Evolutionary conservation across 2,113 vertebrate genomes (phyloP).

Genomic region (Calcarius ornatus): DNA sequence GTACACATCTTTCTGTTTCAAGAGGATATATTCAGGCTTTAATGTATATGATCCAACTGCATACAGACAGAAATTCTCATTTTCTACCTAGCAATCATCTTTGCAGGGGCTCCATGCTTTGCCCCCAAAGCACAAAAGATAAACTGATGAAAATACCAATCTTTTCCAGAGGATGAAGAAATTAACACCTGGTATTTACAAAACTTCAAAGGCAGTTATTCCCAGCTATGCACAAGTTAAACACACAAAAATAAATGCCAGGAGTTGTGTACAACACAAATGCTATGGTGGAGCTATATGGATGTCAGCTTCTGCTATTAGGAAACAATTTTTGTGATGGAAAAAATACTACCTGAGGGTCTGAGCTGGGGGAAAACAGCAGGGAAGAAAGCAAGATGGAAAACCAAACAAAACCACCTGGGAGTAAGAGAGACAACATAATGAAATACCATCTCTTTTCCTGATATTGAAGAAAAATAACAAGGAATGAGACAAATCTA

Average conservation of each 20-base stretch:
- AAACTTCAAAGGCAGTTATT: not conserved
- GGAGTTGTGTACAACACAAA: not conserved
- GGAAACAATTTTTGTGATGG: not conserved
- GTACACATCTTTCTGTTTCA: not conserved
- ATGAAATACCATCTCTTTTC: not conserved
- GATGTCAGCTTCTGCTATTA: not conserved
- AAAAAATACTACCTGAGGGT: not conserved
- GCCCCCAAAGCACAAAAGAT: not conserved
- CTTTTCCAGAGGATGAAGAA: not conserved
- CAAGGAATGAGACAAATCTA: not conserved
- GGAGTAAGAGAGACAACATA: not conserved
- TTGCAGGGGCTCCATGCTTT: not conserved
- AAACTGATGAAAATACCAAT: not conserved
- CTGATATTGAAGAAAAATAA: not conserved
- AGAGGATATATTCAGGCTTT: not conserved
- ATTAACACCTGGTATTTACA: not conserved
- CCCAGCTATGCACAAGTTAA: not conserved
- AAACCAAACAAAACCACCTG: not conserved
- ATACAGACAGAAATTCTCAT: not conserved
- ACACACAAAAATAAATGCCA: not conserved
- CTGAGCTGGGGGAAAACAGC: not conserved
- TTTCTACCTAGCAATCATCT: not conserved
- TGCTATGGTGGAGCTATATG: not conserved
- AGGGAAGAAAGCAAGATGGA: not conserved
- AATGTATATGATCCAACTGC: not conserved